Evolutionary conservation across 2,113 vertebrate species (phyloP), one percentile per base, ranked within the genome.

Genomic region (Chrysemys picta): DNA sequence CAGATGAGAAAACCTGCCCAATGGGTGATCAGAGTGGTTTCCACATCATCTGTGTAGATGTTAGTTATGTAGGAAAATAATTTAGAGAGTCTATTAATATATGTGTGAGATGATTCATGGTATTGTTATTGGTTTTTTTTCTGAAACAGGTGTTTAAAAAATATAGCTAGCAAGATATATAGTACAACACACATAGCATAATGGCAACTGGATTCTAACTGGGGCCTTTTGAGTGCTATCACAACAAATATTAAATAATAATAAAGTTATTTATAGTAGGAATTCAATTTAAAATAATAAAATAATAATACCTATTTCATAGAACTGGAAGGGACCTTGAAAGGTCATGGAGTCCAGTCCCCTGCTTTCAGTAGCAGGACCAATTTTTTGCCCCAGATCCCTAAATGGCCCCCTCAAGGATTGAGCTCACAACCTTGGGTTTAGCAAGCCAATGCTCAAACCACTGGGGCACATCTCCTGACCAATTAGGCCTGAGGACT

Each of bases 1-100:
- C n/a, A 65, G 25, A 25, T 35, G 42, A 2, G 38, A 0, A 0
- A 85, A 69, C 24, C 27, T 80, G 27, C n/a, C 75, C 42, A 21
- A n/a, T 54, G 62, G 56, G 86, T 88, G 83, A 29, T 27, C 10
- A 7, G 9, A 17, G 1, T 19, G 27, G n/a, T 25, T 84, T 88
- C 31, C n/a, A 29, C 16, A 29, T 45, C 21, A 25, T 45, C 42
- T 78, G 75, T 47, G 42, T 62, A 24, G 42, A 21, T 50, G 92
- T 69, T 89, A 47, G 6, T 35, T 35, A 59, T 21, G 31, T 47
- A 80, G 75, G 62, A 90, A 89, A 75, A 87, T 42, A 56, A 54
- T 13, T 22, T 80, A n/a, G 12, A 29, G 11, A 57, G 24, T 75
- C 6, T 78, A 25, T 95, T 76, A 47, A 78, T 54, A 59, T 69